Percentiles rank a stretch among this genome's conserved stretches.
phyloP scores from a whole-genome alignment of 2,113 vertebrate genomes.

The Typhlomys cinereus region DNA sequence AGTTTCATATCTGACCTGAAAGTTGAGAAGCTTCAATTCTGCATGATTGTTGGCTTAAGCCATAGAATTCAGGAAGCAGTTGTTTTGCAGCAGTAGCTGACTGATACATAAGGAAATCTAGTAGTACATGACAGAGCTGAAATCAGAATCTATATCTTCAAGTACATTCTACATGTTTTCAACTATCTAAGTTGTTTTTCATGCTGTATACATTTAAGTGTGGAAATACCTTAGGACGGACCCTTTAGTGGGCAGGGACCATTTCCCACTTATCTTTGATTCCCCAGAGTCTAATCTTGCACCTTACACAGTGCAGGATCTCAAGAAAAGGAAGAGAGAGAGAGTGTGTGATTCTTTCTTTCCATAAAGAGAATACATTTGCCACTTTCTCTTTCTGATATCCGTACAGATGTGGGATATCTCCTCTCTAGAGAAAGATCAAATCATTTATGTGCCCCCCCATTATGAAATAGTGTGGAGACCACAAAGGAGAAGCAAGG shows the following conservation, averaged over 20 bases:
- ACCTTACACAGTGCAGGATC: background rate
- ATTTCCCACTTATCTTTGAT: background rate
- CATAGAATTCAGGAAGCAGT: background rate
- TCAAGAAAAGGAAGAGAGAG: constrained; percentile 28
- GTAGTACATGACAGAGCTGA: background rate
- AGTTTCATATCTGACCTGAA: background rate
- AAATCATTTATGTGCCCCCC: constrained; percentile 94
- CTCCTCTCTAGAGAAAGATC: constrained; percentile 91
- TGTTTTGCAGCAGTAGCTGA: constrained; percentile 5
- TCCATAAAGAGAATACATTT: background rate
- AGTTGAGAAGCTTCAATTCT: background rate
- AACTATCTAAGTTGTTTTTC: background rate
- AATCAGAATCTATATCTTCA: background rate
- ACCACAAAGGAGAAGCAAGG: constrained; percentile 90
- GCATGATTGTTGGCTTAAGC: background rate
- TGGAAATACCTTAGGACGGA: background rate
- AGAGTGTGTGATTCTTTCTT: too few species aligned
- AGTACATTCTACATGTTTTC: background rate
- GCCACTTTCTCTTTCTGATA: constrained; percentile 67
- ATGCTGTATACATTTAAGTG: background rate
- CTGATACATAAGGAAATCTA: background rate
- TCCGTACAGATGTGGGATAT: constrained; percentile 86
- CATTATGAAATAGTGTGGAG: constrained; percentile 91
- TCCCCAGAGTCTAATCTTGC: background rate
- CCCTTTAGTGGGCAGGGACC: background rate